Evolutionary conservation across 2,888 invertebrate species (phyloP).

Genomic region (Frankliniella intonsa): DNA sequence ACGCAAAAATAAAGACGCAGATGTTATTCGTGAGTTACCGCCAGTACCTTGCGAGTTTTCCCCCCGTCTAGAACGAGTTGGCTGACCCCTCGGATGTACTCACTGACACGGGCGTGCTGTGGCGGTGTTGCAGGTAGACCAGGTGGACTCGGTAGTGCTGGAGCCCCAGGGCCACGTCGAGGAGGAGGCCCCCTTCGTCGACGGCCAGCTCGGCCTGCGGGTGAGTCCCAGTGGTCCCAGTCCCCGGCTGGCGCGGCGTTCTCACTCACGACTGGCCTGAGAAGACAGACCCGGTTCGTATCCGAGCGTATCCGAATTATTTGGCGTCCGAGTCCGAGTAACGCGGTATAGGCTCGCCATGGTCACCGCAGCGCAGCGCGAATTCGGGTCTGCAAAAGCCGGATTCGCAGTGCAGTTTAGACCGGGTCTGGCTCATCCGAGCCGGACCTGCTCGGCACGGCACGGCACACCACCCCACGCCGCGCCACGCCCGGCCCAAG

Average conservation of each 20-base stretch:
- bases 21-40: too few species aligned
- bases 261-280: neutral
- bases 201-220: neutral
- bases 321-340: neutral
- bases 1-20: too few species aligned
- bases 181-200: neutral
- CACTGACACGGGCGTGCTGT: too few species aligned
- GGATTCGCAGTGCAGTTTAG: too few species aligned
- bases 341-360: neutral
- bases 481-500: too few species aligned
- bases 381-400: too few species aligned
- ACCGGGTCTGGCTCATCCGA: too few species aligned
- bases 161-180: neutral
- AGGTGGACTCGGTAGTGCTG: conserved; percentile 4
- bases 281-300: neutral
- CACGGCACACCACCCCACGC: too few species aligned
- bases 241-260: neutral
- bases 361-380: neutral
- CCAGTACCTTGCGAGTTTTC: too few species aligned
- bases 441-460: too few species aligned
- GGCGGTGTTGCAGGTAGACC: neutral
- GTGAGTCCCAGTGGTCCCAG: neutral
- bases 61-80: too few species aligned
- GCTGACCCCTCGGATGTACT: too few species aligned
- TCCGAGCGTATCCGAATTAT: neutral